A percentile compares a stretch with the other conserved stretches of the same genome.
Conservation (phyloP, 2,888 invertebrate genomes). For the Drosophila robusta region DNA sequence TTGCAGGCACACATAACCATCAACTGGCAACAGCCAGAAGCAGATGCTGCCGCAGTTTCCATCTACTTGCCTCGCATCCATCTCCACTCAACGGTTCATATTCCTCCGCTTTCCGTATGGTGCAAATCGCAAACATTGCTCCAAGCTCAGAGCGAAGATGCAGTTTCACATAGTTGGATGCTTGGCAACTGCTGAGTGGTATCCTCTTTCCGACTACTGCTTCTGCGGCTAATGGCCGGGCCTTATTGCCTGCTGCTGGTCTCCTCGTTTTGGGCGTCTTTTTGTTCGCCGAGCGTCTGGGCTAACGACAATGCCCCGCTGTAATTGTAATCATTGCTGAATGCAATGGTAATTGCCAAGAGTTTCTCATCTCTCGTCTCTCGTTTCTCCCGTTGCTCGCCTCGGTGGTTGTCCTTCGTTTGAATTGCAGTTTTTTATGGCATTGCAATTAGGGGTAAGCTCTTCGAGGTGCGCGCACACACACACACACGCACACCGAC, state of each 20-base stretch:
- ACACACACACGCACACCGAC: conserved; percentile 14
- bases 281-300: conserved; percentile 25
- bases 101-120: conserved; percentile 24
- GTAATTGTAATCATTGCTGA: conserved; percentile 69
- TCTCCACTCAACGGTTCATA: conserved; percentile 26
- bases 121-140: conserved; percentile 4
- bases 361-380: conserved; percentile 35
- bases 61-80: conserved; percentile 26
- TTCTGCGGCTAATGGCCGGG: conserved; percentile 45
- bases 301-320: conserved; percentile 55
- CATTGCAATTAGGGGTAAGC: conserved; percentile 82
- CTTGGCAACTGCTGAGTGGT: conserved; percentile 32
- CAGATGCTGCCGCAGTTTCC: conserved; percentile 38
- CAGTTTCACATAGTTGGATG: conserved; percentile 69
- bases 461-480: conserved; percentile 39
- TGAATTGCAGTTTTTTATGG: conserved; percentile 81
- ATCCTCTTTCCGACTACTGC: conserved; percentile 15
- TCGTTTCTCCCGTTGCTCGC: conserved; percentile 30
- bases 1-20: conserved; percentile 32
- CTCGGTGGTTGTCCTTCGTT: conserved; percentile 77
- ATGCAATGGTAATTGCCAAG: conserved; percentile 61
- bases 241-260: conserved; percentile 15
- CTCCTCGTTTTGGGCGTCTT: conserved; percentile 7
- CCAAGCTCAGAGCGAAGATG: conserved; percentile 52
- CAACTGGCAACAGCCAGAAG: conserved; percentile 25